Evolutionary conservation across 2,113 vertebrate genomes (phyloP), one percentile per base, ranked within the genome.

Genomic region (Mustela nigripes): DNA sequence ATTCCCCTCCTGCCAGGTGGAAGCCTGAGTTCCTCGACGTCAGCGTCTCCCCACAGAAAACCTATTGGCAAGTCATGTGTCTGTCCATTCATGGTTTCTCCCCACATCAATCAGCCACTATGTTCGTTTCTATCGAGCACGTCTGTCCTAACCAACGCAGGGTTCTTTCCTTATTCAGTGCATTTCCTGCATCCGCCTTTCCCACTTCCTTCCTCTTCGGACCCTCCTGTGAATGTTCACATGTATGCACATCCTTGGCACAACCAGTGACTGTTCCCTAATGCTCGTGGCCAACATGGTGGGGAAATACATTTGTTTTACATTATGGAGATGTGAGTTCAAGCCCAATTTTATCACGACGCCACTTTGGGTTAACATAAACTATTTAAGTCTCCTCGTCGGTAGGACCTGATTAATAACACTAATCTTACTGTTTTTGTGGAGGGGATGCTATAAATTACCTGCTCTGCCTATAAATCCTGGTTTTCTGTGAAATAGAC

Each of bases 1-100:
- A 94, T 84, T 97, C 11, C 1, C 85, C 94, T 97, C 96, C 96
- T 96, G 36, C 94, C 92, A 60, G 53, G 85, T 93, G 89, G 65
- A 67, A 88, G 95, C 94, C 56, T n/a, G 45, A 74, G 82, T 87
- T 91, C 97, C 91, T 92, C 36, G 33, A 83, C 33, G 96, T 82
- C 78, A 91, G 94, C 97, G 93, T 97, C 92, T 31, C 74, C 33
- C 90, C 58, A 7, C 42, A 5, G 31, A 78, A 83, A 95, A 63
- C 95, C n/a, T 82, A 69, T 81, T 26, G 62, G 67, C 1, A 0
- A 2, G 73, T 42, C n/a, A 50, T 80, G 36, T 94, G 42, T 86
- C 74, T 39, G 18, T 42, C 14, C 84, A 33, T 45, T 36, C 78
- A 50, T 9, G 39, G 18, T 60, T 42, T 21, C 45, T n/a, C 5